phyloP scores from a whole-genome alignment of 1,140 invertebrate species.

The Thaumetopoea pityocampa region DNA sequence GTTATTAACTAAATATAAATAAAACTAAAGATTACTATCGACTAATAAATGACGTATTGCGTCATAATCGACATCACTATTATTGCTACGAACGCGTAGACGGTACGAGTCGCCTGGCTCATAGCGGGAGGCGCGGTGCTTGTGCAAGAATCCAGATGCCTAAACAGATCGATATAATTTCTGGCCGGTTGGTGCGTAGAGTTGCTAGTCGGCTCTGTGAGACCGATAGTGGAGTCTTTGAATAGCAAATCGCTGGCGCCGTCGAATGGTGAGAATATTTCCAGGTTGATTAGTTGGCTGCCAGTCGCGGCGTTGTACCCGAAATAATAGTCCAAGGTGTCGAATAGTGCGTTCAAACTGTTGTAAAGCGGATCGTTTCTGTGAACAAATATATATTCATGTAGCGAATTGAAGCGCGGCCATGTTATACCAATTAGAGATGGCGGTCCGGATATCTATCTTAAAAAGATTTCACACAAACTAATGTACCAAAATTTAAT shows the following conservation, averaged over 20 bases:
- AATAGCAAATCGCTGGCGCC: conserved; percentile 74
- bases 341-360: conserved; percentile 43
- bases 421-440: neutral
- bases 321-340: conserved; percentile 39
- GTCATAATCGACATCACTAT: conserved; percentile 29
- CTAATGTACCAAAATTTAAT: too few relatives aligned
- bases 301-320: conserved; percentile 49
- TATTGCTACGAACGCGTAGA: conserved; percentile 41
- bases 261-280: conserved; percentile 77
- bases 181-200: conserved; percentile 38
- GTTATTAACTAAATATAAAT: too few relatives aligned
- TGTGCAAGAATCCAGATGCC: conserved; percentile 56
- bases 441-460: too few relatives aligned
- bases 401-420: neutral
- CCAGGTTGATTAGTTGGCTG: conserved; percentile 70
- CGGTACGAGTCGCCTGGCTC: conserved; percentile 23
- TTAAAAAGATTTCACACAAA: too few relatives aligned
- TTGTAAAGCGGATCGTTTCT: conserved; percentile 51
- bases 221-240: conserved; percentile 75
- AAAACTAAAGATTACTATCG: too few relatives aligned
- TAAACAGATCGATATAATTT: conserved; percentile 65
- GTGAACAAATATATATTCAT: conserved; percentile 23
- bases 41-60: conserved; percentile 31
- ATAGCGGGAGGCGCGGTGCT: conserved; percentile 25
- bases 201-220: conserved; percentile 50